A percentile compares a stretch with the other conserved stretches of the same genome.
phyloP scores from a whole-genome alignment of 2,797 vertebrate genomes.

The Helostoma temminkii region DNA sequence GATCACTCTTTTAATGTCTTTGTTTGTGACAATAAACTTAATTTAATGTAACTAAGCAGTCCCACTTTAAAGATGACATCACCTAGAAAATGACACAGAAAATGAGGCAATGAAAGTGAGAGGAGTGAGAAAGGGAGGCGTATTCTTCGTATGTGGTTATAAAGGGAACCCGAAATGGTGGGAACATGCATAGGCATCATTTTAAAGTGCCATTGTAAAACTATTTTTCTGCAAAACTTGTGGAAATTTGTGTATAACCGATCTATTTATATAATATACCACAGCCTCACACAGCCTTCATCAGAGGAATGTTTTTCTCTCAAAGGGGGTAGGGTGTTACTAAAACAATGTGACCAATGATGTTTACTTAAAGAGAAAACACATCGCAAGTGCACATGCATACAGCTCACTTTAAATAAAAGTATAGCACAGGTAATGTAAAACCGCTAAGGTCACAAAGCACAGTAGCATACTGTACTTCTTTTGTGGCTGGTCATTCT shows the following conservation, averaged over 20 bases:
- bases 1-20: constrained; percentile 67
- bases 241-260: constrained; percentile 56
- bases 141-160: constrained; percentile 57
- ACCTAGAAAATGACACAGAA: constrained; percentile 70
- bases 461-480: constrained; percentile 74
- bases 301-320: constrained; percentile 63
- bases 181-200: constrained; percentile 54
- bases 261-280: constrained; percentile 57
- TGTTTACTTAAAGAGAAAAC: constrained; percentile 48
- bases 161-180: constrained; percentile 61
- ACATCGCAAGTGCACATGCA: constrained; percentile 14
- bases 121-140: constrained; percentile 62
- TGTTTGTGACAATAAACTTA: constrained; percentile 77
- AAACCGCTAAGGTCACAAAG: constrained; percentile 52
- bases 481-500: constrained; percentile 75
- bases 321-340: constrained; percentile 43
- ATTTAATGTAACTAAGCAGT: constrained; percentile 66
- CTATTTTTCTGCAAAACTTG: constrained; percentile 56
- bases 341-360: constrained; percentile 54
- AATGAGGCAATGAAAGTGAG: constrained; percentile 77
- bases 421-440: constrained; percentile 46
- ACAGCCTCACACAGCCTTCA: constrained; percentile 31
- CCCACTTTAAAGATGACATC: constrained; percentile 75
- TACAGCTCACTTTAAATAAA: constrained; percentile 24
- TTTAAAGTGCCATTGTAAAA: constrained; percentile 67